phyloP scores from a whole-genome alignment of 2,888 invertebrate species.

The Nephrocerus scutellatus region DNA sequence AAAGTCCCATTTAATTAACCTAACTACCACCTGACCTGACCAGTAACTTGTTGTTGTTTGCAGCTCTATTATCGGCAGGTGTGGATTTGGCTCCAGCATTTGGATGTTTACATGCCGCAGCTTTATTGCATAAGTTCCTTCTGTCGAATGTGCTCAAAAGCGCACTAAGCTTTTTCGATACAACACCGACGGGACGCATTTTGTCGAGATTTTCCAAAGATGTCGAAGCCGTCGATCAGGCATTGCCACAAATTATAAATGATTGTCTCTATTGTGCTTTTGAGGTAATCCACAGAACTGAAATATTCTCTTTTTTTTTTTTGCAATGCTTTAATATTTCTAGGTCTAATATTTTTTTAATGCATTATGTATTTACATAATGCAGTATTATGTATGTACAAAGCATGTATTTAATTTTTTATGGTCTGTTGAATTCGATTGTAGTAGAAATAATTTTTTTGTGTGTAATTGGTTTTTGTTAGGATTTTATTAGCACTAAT shows the following conservation, averaged over 20 bases:
- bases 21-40: too few relatives aligned
- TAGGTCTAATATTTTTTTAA: constrained; percentile 5
- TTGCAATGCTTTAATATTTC: neutral
- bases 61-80: constrained; percentile 62
- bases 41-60: constrained; percentile 41
- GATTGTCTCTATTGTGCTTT: constrained; percentile 54
- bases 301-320: constrained; percentile 7
- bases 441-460: too few relatives aligned
- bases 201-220: constrained; percentile 53
- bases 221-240: constrained; percentile 46
- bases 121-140: constrained; percentile 45
- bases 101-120: constrained; percentile 48
- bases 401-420: too few relatives aligned
- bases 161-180: constrained; percentile 57
- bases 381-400: too few relatives aligned
- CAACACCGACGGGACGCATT: constrained; percentile 57
- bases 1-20: too few relatives aligned
- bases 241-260: constrained; percentile 48
- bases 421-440: too few relatives aligned
- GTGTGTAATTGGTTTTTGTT: too few relatives aligned
- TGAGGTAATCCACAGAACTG: constrained; percentile 47
- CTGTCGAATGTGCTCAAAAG: constrained; percentile 49
- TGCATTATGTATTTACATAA: neutral
- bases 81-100: constrained; percentile 62
- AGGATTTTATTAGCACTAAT: too few relatives aligned